phyloP scores from a whole-genome alignment of 2,797 vertebrate species.

The Acanthis flammea region DNA sequence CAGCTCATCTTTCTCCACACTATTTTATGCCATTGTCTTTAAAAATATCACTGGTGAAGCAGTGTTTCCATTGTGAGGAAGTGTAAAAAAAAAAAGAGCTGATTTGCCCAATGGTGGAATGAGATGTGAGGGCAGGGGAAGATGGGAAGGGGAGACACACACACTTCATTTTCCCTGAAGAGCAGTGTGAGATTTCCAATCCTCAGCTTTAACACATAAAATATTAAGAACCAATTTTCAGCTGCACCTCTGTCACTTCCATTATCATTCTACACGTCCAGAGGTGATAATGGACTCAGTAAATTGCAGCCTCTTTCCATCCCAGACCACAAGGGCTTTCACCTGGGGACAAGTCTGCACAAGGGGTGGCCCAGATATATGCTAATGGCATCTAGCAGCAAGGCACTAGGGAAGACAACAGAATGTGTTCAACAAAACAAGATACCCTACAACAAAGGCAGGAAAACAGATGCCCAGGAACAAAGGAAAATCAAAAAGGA shows the following conservation, averaged over 20 bases:
- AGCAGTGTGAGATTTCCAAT: constrained; percentile 80
- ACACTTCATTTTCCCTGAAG: constrained; percentile 78
- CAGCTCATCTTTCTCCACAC: neutral
- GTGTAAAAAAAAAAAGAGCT: constrained; percentile 37
- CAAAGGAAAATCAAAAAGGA: constrained; percentile 20
- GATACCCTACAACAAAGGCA: constrained; percentile 9
- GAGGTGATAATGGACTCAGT: constrained; percentile 87
- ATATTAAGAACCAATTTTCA: constrained; percentile 96
- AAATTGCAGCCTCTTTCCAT: constrained; percentile 80
- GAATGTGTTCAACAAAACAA: neutral
- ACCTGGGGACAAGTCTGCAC: constrained; percentile 70
- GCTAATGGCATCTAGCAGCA: constrained; percentile 65
- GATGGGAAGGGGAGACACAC: neutral
- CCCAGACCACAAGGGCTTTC: constrained; percentile 70
- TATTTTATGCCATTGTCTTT: constrained; percentile 13
- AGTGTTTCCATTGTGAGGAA: constrained; percentile 4
- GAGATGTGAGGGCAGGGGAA: neutral
- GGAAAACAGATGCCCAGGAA: constrained; percentile 36
- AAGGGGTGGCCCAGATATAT: constrained; percentile 72
- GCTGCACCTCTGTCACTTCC: constrained; percentile 86
- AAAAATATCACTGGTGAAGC: neutral
- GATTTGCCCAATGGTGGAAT: constrained; percentile 31
- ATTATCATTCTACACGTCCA: constrained; percentile 83
- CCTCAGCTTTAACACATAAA: constrained; percentile 84
- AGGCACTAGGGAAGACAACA: constrained; percentile 8